Conservation (phyloP, 2,888 invertebrate species). For the Hydraecia micacea region DNA sequence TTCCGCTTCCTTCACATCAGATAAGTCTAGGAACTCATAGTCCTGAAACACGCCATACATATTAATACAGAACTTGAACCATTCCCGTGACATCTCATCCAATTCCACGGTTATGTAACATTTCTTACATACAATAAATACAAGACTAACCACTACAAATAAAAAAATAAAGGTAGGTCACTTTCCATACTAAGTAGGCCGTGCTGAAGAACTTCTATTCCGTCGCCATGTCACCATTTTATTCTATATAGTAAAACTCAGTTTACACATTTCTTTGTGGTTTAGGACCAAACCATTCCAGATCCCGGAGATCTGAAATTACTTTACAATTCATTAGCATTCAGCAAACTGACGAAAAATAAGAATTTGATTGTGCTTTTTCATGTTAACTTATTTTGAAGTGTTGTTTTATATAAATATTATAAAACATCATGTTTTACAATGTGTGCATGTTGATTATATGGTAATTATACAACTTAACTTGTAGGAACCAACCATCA, state of each 20-base stretch:
- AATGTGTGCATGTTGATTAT: not conserved
- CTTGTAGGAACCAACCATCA: not conserved
- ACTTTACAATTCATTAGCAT: slow-evolving; percentile 50
- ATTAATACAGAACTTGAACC: slow-evolving; percentile 68
- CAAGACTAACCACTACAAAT: slow-evolving; percentile 56
- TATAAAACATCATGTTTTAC: not conserved
- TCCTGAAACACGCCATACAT: slow-evolving; percentile 88
- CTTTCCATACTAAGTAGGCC: slow-evolving; percentile 60
- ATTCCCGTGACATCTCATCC: slow-evolving; percentile 24
- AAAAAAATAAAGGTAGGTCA: slow-evolving; percentile 61
- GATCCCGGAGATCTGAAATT: slow-evolving; percentile 53
- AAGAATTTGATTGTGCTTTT: slow-evolving; percentile 2
- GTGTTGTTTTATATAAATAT: not conserved
- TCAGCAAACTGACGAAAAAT: slow-evolving; percentile 15
- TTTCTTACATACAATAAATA: slow-evolving; percentile 46
- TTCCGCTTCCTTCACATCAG: slow-evolving; percentile 93
- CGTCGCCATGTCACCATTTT: slow-evolving; percentile 53
- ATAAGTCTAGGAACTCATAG: slow-evolving; percentile 94
- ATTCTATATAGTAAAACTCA: slow-evolving; percentile 43
- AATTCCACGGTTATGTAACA: slow-evolving; percentile 46
- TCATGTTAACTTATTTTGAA: not conserved
- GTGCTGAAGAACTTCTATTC: slow-evolving; percentile 59
- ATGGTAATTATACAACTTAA: slow-evolving; percentile 23
- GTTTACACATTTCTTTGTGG: slow-evolving; percentile 43
- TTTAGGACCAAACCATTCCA: slow-evolving; percentile 41